phyloP scores from a whole-genome alignment of 1,140 invertebrate genomes.

The Zelostemma sp. region DNA sequence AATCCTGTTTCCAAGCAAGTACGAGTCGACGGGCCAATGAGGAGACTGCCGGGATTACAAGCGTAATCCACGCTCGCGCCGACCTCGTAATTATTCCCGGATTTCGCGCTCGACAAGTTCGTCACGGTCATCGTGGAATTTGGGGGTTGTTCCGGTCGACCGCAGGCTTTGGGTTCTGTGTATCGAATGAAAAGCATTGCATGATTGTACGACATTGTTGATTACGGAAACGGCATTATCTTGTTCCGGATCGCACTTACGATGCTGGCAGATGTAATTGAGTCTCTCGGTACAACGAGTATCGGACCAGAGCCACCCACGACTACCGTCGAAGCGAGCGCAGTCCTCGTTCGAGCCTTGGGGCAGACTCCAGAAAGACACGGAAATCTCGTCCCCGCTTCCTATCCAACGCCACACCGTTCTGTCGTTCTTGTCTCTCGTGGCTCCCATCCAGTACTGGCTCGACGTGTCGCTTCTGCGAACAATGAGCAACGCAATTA shows the following conservation, averaged over 20 bases:
- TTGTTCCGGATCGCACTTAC: slow-evolving; percentile 73
- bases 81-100: slow-evolving; percentile 80
- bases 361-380: slow-evolving; percentile 93
- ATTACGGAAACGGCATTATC: too few species aligned
- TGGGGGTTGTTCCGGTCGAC: slow-evolving; percentile 90
- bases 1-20: slow-evolving; percentile 92
- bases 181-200: too few species aligned
- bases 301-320: slow-evolving; percentile 95
- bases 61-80: slow-evolving; percentile 88
- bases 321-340: slow-evolving; percentile 91
- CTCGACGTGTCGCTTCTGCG: slow-evolving; percentile 87
- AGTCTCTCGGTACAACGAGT: slow-evolving; percentile 88
- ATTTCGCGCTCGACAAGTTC: slow-evolving; percentile 45
- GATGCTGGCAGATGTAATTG: slow-evolving; percentile 95
- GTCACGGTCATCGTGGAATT: slow-evolving; percentile 88
- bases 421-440: slow-evolving; percentile 82
- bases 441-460: slow-evolving; percentile 95
- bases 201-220: too few species aligned
- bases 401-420: slow-evolving; percentile 90
- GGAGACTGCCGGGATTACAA: slow-evolving; percentile 87
- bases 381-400: slow-evolving; percentile 87
- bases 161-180: slow-evolving; percentile 88
- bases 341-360: slow-evolving; percentile 85
- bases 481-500: slow-evolving; percentile 3
- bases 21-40: slow-evolving; percentile 86